Evolutionary conservation across 1,140 invertebrate genomes (phyloP), one percentile per base, ranked within the genome.

Genomic region (Coelopa frigida): DNA sequence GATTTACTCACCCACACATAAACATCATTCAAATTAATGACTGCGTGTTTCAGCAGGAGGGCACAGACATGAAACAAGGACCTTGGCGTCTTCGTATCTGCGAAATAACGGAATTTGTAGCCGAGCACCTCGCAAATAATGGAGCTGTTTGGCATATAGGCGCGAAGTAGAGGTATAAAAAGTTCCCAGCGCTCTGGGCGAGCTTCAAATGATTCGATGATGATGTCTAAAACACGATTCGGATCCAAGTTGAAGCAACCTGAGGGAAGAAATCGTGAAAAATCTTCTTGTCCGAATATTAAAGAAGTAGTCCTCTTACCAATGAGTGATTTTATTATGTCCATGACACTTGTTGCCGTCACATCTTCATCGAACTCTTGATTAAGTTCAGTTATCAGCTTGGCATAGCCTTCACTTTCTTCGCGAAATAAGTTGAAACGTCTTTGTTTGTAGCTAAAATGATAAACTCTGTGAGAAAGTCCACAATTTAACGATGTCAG

Each of bases 161-260:
- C 82, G 54, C 81, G 80, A 40, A 97, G 78, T 22, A 96, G 70
- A 8, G 84, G 81, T 66, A 94, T 84, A 69, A 93, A 96, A 53
- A 93, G 75, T 36, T 77, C 72, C 66, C 83, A 79, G 52, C 78
- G 72, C 51, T 85, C 75, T 7, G 86, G 83, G 46, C 87, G 81
- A 53, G 84, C 87, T 71, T 99, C 95, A 77, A 99, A 98, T 11
- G 90, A 89, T 73, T 99, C 95, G 46, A 99, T 74, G 49, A 99
- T 87, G 44, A 98, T 85, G 67, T 99, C 96, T 48, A 99, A 72
- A 1, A 98, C 94, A 60, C 97, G 78, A 70, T 99, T 99, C 15
- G 97, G 97, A 74, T 99, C 96, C 58, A 99, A 78, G 75, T 98
- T 97, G 65, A 99, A 99, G 71, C 93, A 97, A 61, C 96, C 94